Conservation (phyloP, 2,113 vertebrate genomes). For the Phaethornis superciliosus region DNA sequence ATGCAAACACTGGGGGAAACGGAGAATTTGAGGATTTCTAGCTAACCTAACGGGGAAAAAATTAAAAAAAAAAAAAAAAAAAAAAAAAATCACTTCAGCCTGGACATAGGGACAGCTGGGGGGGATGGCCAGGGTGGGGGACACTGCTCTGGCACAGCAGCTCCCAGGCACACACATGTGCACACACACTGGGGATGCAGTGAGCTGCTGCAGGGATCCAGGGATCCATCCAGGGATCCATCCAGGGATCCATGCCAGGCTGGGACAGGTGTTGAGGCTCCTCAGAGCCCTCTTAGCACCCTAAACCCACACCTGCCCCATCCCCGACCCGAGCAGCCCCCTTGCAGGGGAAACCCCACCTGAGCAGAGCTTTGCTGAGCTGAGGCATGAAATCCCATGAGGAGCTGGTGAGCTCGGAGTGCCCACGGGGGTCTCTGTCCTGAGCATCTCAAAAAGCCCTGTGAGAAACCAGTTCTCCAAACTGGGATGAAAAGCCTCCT, state of each 20-base stretch:
- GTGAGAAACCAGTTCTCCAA: constrained; percentile 19
- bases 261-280: fast-evolving
- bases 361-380: background rate
- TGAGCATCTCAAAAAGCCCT: background rate
- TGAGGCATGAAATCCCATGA: background rate
- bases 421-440: background rate
- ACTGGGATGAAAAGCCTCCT: background rate
- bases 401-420: fast-evolving
- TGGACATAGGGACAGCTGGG: background rate
- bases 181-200: background rate
- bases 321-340: background rate
- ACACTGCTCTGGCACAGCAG: fast-evolving
- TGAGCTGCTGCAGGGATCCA: background rate
- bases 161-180: background rate
- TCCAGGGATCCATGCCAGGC: background rate
- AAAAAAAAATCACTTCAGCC: background rate
- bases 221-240: background rate
- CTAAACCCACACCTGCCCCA: background rate
- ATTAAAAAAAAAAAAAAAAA: background rate
- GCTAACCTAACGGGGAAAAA: background rate
- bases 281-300: background rate
- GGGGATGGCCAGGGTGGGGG: background rate
- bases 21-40: background rate
- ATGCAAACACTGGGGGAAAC: background rate
- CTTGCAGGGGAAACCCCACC: background rate